Evolutionary conservation across 2,797 vertebrate genomes (phyloP).

Genomic region (Fratercula arctica): DNA sequence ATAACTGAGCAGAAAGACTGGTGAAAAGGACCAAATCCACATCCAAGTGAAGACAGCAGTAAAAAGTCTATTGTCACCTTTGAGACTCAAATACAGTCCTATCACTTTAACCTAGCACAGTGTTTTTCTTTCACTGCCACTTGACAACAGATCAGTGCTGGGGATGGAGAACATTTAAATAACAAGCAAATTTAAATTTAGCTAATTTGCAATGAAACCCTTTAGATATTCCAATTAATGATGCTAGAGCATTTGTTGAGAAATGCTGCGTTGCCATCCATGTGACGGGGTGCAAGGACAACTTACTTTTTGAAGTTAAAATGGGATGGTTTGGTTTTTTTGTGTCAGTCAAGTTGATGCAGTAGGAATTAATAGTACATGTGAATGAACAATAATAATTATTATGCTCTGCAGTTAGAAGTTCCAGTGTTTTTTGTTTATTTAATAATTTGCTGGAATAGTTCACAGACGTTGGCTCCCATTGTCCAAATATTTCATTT

Average conservation of each 20-base stretch:
- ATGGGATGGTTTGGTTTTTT: not conserved
- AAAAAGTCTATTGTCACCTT: not conserved
- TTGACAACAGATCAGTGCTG: not conserved
- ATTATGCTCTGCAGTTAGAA: constrained; percentile 25
- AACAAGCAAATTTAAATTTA: not conserved
- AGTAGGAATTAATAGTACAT: not conserved
- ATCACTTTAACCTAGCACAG: not conserved
- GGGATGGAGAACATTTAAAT: not conserved
- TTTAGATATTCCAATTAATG: not conserved
- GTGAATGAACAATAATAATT: constrained; percentile 21
- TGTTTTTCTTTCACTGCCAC: not conserved
- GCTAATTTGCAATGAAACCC: not conserved
- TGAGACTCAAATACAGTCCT: not conserved
- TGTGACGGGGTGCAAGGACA: not conserved
- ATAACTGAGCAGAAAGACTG: not conserved
- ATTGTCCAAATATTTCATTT: constrained; percentile 60
- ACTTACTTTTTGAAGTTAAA: not conserved
- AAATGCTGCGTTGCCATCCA: not conserved
- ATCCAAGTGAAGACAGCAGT: not conserved
- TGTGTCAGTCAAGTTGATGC: not conserved
- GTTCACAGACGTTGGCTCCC: constrained; percentile 52
- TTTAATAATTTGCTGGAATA: constrained; percentile 66
- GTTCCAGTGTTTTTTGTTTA: constrained; percentile 47
- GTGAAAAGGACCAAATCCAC: not conserved
- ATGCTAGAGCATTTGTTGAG: not conserved